phyloP scores from a whole-genome alignment of 2,888 invertebrate species.

The Drosophila parthenogenetica region DNA sequence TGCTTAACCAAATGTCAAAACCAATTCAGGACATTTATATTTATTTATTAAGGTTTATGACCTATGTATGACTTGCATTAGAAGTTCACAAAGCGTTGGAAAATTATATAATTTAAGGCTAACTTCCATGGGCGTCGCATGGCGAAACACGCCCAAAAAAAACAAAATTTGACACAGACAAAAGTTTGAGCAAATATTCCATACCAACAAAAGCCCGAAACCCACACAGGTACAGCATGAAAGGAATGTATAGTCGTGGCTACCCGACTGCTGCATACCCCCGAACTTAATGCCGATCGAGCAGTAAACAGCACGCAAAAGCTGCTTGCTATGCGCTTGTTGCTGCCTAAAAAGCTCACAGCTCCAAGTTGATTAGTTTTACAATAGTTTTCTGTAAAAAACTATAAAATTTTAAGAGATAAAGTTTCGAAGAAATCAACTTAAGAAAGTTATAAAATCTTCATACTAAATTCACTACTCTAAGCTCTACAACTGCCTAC shows the following conservation, averaged over 20 bases:
- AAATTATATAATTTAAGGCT: slow-evolving; percentile 5
- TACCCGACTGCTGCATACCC: not conserved
- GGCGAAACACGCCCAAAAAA: slow-evolving; percentile 61
- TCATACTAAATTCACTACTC: too few relatives aligned
- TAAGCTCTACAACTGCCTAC: too few relatives aligned
- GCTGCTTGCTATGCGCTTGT: too few relatives aligned
- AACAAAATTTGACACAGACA: slow-evolving; percentile 62
- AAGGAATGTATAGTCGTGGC: not conserved
- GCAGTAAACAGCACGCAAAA: too few relatives aligned
- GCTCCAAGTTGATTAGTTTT: too few relatives aligned
- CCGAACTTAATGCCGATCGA: not conserved
- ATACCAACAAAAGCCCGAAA: slow-evolving; percentile 34
- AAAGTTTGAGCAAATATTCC: slow-evolving; percentile 59
- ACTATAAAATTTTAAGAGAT: too few relatives aligned
- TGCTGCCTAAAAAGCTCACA: too few relatives aligned
- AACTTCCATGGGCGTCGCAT: slow-evolving; percentile 8
- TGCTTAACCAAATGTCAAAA: too few relatives aligned
- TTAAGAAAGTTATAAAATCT: too few relatives aligned
- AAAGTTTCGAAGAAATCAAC: too few relatives aligned
- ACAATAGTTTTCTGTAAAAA: too few relatives aligned
- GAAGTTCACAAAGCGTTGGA: slow-evolving; percentile 4
- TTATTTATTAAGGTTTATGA: not conserved
- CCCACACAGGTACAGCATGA: slow-evolving; percentile 33
- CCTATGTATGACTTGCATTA: slow-evolving; percentile 7
- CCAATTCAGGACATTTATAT: not conserved